A percentile compares a stretch with the other conserved stretches of the same genome.
These are phyloP conservation scores for Melinopterus prodromus DNA, from an alignment of 2,888 invertebrate species.

Conservation along the genomic window DNA sequence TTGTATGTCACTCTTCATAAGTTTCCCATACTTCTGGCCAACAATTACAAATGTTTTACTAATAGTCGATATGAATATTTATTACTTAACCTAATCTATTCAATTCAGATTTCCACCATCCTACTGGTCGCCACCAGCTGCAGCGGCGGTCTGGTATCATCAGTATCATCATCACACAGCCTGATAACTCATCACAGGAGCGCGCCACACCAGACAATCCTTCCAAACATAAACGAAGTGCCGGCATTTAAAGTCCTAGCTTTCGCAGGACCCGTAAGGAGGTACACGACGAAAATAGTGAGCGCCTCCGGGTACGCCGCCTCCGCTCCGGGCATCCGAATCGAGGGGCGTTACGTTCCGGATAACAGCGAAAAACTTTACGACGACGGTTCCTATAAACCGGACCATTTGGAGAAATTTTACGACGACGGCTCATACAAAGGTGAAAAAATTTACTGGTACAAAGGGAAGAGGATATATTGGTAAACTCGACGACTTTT, in stretches of 20 bases:
- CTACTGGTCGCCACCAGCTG: neutral
- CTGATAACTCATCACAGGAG: neutral
- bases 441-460: slow-evolving; percentile 43
- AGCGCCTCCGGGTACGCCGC: slow-evolving; percentile 42
- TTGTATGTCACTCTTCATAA: too few species aligned
- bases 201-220: neutral
- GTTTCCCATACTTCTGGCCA: too few species aligned
- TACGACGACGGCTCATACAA: slow-evolving; percentile 54
- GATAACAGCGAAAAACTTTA: slow-evolving; percentile 44
- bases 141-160: neutral
- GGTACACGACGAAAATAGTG: slow-evolving; percentile 27
- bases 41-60: too few species aligned
- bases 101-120: neutral
- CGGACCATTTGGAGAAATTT: slow-evolving; percentile 40
- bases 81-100: neutral
- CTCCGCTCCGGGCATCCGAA: slow-evolving; percentile 43
- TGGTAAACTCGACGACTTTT: slow-evolving; percentile 22
- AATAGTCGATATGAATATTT: too few species aligned
- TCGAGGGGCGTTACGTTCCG: slow-evolving; percentile 48
- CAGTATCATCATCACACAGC: neutral
- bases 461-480: slow-evolving; percentile 35
- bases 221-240: neutral
- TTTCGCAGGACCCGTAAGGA: slow-evolving; percentile 33
- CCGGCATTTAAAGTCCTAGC: slow-evolving; percentile 32
- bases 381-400: slow-evolving; percentile 33